Base-by-base conservation (phyloP, 1,140 invertebrate genomes). In the Achroia grisella region DNA sequence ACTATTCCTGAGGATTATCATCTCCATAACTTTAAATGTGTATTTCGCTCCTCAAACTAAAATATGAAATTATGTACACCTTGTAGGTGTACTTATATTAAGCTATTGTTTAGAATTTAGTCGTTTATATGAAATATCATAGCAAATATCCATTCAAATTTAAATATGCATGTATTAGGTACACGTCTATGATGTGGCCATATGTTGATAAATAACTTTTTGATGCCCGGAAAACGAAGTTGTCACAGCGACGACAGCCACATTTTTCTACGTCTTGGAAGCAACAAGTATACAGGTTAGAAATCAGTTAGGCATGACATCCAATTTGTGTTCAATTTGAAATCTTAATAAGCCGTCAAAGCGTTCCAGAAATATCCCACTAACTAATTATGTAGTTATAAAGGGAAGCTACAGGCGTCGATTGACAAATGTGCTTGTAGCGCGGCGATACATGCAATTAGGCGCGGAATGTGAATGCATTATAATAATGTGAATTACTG, bases 281-380 rank as follows among this genome's bases (percentile, higher is more conserved):
- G 61, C 35, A 42, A 55, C 39, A 51, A 56, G 53, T 65, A 62
- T 57, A 64, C 60, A 63, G 58, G 42, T 69, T 56, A 71, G 68
- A 60, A 71, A 83, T 79, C 71, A 71, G 71, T 79, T 73, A 72
- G 65, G 55, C 62, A 61, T 71, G 79, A 83, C 79, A 80, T 66
- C 65, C 67, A 83, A 83, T 83, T 79, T 82, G 76, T 80, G 72
- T 78, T 62, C 74, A 73, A 83, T 83, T 80, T 79, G 64, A 76
- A 76, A 76, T 75, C 62, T 75, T 83, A 83, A 83, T 79, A 79
- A 83, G 75, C 76, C 76, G 79, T 83, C 79, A 83, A 79, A 79
- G 73, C 67, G 73, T 63, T 71, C 72, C 74, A 52, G 72, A 77
- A 83, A 80, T 78, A 80, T 62, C 62, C 67, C 45, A 58, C 57